Evolutionary conservation across 2,113 vertebrate species (phyloP), one percentile per base, ranked within the genome.

Genomic region (Nothobranchius kuhntae): DNA sequence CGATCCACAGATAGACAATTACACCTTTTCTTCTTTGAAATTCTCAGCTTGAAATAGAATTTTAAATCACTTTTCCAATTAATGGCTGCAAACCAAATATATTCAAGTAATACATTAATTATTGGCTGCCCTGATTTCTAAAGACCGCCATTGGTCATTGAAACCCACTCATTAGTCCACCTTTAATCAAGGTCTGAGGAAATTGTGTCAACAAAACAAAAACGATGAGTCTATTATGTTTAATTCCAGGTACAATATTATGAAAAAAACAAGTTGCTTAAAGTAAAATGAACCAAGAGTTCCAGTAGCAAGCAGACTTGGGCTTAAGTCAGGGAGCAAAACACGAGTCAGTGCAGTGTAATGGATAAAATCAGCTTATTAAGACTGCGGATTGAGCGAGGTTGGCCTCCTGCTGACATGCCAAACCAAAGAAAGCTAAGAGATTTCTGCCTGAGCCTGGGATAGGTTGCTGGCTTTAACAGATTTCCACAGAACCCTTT

Each of bases 391-490:
- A 46, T 60, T 46, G 44, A 53, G 38, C 13, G 35, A 30, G 24
- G 46, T 24, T 4, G 10, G 21, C 47, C 38, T 44, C 21, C 55
- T 68, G 48, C 14, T 60, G 56, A 15, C 56, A 21, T 53, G 59
- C 58, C 46, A 59, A 24, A 52, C 36, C 48, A 51, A 58, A 58
- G 55, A 60, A 50, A 35, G 48, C 48, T 45, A 26, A 59, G 56
- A 68, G 36, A 59, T 68, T 68, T 53, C 38, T 36, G 36, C 17
- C 24, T 53, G 38, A 68, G 42, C 40, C 36, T 53, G 47, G 30
- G 55, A n/a, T 57, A 17, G 38, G 46, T 52, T 52, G 40, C 13
- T 55, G 63, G 68, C 62, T 36, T 64, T 66, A 66, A 42, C 52
- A 40, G 42, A 61, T 71, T 75, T 42, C 13, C 40, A 14, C 58